A percentile compares a stretch with the other conserved stretches of the same genome.
Evolutionary conservation across 1,140 invertebrate species (phyloP).

Genomic region (Octopus sinensis): DNA sequence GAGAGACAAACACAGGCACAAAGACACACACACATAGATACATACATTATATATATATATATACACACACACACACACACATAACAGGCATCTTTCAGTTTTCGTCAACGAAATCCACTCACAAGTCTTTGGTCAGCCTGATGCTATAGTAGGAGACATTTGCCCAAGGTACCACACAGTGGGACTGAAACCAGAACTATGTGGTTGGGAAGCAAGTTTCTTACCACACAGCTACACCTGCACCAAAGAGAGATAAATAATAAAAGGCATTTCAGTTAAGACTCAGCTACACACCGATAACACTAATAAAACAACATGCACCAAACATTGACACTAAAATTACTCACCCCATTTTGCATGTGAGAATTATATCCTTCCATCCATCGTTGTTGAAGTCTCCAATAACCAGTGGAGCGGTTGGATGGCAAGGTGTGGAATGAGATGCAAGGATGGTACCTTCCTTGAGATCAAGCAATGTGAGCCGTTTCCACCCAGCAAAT

Average conservation of each 20-base stretch:
- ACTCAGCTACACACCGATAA: not conserved
- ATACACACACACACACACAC: too few relatives aligned
- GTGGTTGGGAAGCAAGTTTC: too few relatives aligned
- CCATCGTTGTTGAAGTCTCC: slow-evolving; percentile 37
- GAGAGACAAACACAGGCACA: too few relatives aligned
- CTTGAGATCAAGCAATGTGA: slow-evolving; percentile 29
- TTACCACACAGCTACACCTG: too few relatives aligned
- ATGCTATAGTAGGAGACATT: too few relatives aligned
- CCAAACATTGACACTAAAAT: not conserved
- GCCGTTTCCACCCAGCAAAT: slow-evolving; percentile 26
- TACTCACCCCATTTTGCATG: slow-evolving; percentile 32
- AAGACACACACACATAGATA: too few relatives aligned
- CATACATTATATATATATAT: too few relatives aligned
- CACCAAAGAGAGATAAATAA: not conserved
- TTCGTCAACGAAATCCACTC: too few relatives aligned
- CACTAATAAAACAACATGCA: not conserved
- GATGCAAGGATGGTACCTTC: slow-evolving; percentile 27
- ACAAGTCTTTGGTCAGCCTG: too few relatives aligned
- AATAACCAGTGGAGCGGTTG: slow-evolving; percentile 28
- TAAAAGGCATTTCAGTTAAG: slow-evolving; percentile 13
- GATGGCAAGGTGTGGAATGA: slow-evolving; percentile 28
- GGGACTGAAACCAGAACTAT: too few relatives aligned
- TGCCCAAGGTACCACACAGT: too few relatives aligned
- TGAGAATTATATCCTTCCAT: slow-evolving; percentile 32
- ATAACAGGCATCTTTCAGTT: too few relatives aligned